A percentile compares a stretch with the other conserved stretches of the same genome.
These are phyloP conservation scores for Bradypodion ventrale DNA, from an alignment of 2,797 vertebrate species.

Conservation along the genomic window DNA sequence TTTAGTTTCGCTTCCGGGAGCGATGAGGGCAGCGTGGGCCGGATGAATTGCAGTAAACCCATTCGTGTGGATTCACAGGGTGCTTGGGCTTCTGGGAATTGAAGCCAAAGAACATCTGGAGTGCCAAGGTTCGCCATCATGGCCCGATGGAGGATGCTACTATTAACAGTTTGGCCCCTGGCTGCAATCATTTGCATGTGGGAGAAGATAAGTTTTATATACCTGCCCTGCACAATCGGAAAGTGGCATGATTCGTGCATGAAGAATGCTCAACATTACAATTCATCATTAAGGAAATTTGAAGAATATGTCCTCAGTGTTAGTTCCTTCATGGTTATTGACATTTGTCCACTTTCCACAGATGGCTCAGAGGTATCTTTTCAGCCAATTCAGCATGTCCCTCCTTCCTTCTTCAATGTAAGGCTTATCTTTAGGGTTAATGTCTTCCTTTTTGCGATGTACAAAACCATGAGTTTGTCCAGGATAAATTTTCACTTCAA, in stretches of 20 bases:
- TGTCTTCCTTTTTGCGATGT: slow-evolving; percentile 89
- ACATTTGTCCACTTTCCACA: neutral
- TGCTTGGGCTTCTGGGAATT: no score
- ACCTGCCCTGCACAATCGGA: neutral
- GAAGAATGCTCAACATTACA: neutral
- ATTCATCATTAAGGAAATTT: neutral
- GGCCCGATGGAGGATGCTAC: neutral
- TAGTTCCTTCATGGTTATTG: neutral
- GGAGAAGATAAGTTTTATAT: neutral
- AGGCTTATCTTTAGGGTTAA: slow-evolving; percentile 81
- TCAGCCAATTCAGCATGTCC: slow-evolving; percentile 89
- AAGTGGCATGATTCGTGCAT: neutral
- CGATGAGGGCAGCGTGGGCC: no score
- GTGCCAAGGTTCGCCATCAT: no score
- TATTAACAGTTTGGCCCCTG: neutral
- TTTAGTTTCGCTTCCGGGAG: no score
- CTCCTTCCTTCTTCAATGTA: slow-evolving; percentile 84
- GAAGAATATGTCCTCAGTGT: neutral
- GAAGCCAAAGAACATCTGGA: no score
- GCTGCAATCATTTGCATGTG: neutral
- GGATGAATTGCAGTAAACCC: no score
- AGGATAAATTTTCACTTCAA: slow-evolving; percentile 88
- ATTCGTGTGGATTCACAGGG: no score
- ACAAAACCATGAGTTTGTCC: slow-evolving; percentile 93
- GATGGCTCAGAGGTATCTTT: slow-evolving; percentile 81